Base-by-base conservation (phyloP, 2,888 invertebrate species). In the Lymantria dispar region DNA sequence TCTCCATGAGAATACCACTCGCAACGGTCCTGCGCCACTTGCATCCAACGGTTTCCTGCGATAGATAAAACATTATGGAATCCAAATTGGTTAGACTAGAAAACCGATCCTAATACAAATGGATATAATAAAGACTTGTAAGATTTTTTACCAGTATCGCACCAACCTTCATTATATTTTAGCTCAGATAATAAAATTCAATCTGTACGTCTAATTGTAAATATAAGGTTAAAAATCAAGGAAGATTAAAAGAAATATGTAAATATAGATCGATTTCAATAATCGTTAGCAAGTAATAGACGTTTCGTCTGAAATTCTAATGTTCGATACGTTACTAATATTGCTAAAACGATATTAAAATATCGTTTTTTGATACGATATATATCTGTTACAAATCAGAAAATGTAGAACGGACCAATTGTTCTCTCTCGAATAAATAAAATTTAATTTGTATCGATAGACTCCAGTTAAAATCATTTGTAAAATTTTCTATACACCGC, bases 381-480 rank as follows among this genome's bases (percentile, higher is more conserved):
- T 56, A 54, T 58, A 52, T 60, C 63, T 66, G 57, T 64, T 54
- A 43, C 69, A 52, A 70, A 72, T 68, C 54, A 54, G 52, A 37
- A 60, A 62, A 64, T 70, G 57, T 56, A 55, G 49, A 63, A 53
- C 58, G 61, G 50, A 60, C 70, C 61, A 64, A 63, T 74, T 74
- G 68, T 58, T 68, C 57, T 64, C 58, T 60, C 56, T 57, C 47
- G 55, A 57, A 52, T 33, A 47, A 44, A 56, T 58, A 55, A 56
- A 57, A 45, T 52, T 64, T 55, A n/a, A 56, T 52, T 45, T 50
- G 40, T 51, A 49, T 50, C 45, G 59, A 50, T 48, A 59, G 48
- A 57, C 61, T 64, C 50, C 54, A 60, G 58, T 68, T 66, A 54
- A 60, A 62, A 68, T 56, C 50, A 53, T 58, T 65, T 69, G 22